Conservation (phyloP, 2,888 invertebrate species). For the Microctonus aethiopoides region DNA sequence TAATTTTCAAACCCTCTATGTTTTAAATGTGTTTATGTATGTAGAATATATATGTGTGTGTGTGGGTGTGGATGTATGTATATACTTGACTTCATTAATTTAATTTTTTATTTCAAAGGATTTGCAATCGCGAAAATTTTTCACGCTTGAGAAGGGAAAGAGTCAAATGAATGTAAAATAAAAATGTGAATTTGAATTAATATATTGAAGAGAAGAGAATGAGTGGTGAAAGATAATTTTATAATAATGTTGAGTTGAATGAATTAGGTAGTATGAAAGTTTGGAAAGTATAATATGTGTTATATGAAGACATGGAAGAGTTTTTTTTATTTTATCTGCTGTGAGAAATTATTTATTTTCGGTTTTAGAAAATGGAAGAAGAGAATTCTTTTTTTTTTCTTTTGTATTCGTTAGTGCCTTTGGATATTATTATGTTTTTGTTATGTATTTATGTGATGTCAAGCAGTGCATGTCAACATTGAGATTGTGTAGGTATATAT, state of each 20-base stretch:
- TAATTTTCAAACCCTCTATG: slow-evolving; percentile 1
- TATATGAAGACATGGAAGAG: too few relatives aligned
- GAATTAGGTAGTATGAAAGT: too few relatives aligned
- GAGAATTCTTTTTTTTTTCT: neutral
- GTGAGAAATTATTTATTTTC: neutral
- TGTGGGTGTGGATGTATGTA: neutral
- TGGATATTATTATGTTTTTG: neutral
- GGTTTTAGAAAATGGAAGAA: neutral
- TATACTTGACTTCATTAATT: slow-evolving; percentile 4
- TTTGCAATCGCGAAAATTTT: slow-evolving; percentile 14
- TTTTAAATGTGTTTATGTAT: neutral
- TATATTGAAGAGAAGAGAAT: neutral
- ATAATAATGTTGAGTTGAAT: neutral
- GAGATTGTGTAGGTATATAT: too few relatives aligned
- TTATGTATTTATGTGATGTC: neutral
- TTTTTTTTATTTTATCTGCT: neutral
- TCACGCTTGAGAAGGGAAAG: neutral
- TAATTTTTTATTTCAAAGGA: neutral
- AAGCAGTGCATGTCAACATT: neutral
- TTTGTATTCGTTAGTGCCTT: neutral
- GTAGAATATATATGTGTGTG: neutral
- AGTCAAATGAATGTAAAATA: neutral
- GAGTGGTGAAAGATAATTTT: neutral
- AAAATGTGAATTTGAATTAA: slow-evolving; percentile 9
- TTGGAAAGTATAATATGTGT: too few relatives aligned